These are phyloP conservation scores for Dendroctonus ponderosae DNA, from an alignment of 1,140 invertebrate species.

Conservation along the genomic window DNA sequence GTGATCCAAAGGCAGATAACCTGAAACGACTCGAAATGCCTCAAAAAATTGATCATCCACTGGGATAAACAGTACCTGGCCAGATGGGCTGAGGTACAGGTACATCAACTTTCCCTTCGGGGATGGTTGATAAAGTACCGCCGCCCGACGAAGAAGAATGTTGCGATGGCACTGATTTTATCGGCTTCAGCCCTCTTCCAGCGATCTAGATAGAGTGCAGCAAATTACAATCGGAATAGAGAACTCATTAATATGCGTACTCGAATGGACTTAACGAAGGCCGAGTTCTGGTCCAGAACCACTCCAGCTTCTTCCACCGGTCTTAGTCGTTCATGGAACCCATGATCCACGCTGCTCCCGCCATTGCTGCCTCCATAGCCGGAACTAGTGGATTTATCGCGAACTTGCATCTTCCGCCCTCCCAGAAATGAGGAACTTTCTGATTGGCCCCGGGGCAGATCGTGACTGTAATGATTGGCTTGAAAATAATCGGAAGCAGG, in stretches of 20 bases:
- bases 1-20: constrained; percentile 9
- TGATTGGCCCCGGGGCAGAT: neutral
- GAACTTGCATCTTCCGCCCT: constrained; percentile 13
- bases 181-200: constrained; percentile 20
- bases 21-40: constrained; percentile 4
- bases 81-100: constrained; percentile 48
- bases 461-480: constrained; percentile 4
- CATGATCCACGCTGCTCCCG: constrained; percentile 38
- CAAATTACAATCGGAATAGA: neutral
- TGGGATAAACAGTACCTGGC: constrained; percentile 34
- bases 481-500: neutral
- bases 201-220: constrained; percentile 14
- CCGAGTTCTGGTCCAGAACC: constrained; percentile 46
- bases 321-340: constrained; percentile 37
- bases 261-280: constrained; percentile 46
- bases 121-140: constrained; percentile 48
- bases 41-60: neutral
- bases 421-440: neutral
- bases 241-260: constrained; percentile 2
- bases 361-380: constrained; percentile 46
- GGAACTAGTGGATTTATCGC: constrained; percentile 44
- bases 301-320: constrained; percentile 39
- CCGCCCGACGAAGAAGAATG: constrained; percentile 38
- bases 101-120: constrained; percentile 48
- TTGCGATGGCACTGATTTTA: constrained; percentile 38